Conservation (phyloP, 2,797 vertebrate species). For the Phoeniculus purpureus region DNA sequence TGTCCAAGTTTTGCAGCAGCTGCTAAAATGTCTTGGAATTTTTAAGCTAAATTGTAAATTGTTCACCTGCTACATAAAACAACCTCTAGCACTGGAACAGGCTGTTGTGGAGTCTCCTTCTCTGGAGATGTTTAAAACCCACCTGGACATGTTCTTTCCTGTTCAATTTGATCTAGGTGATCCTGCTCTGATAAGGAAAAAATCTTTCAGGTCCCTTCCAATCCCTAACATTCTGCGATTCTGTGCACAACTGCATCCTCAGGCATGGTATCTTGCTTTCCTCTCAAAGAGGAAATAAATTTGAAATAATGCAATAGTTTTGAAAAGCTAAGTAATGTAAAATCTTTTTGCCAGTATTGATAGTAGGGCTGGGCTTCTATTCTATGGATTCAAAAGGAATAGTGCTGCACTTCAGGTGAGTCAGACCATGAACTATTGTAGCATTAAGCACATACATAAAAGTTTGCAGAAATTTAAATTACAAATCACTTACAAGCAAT, state of each 20-base stretch:
- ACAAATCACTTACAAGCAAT: not conserved
- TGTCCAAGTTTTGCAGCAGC: not conserved
- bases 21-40: not conserved
- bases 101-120: no score
- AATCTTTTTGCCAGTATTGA: not conserved
- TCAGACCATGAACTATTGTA: not conserved
- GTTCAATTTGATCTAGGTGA: no score
- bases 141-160: no score
- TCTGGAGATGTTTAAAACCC: no score
- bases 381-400: not conserved
- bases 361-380: not conserved
- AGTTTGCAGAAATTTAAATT: not conserved
- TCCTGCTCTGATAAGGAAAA: no score
- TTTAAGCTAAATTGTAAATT: not conserved
- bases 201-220: no score
- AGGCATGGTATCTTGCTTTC: not conserved
- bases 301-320: not conserved
- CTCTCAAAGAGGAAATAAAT: not conserved
- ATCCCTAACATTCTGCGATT: no score
- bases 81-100: not conserved
- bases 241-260: not conserved
- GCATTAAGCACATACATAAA: not conserved
- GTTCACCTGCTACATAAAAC: not conserved
- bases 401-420: not conserved
- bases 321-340: not conserved